These are phyloP conservation scores for Hemithea aestivaria DNA, from an alignment of 2,888 invertebrate genomes.

Conservation along the genomic window DNA sequence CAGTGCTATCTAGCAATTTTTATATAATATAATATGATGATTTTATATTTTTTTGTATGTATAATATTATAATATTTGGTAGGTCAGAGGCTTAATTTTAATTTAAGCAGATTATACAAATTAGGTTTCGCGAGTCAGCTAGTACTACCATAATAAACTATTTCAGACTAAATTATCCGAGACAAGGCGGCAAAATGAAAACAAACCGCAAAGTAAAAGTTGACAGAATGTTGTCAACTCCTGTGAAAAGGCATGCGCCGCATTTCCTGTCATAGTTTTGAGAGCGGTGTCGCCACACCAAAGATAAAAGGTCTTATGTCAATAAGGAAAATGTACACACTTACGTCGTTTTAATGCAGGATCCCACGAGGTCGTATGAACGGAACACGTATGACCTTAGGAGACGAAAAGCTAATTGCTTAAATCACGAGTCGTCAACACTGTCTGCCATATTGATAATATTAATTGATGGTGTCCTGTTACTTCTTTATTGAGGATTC, in stretches of 20 bases:
- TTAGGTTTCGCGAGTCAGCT: too few species aligned
- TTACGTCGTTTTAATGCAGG: conserved; percentile 43
- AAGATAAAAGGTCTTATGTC: conserved; percentile 50
- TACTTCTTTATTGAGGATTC: conserved; percentile 4
- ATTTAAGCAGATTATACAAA: too few species aligned
- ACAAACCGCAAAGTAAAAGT: conserved; percentile 15
- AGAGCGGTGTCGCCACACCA: conserved; percentile 45
- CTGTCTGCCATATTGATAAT: conserved; percentile 34
- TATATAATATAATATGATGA: too few species aligned
- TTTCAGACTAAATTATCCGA: too few species aligned
- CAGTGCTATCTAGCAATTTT: too few species aligned
- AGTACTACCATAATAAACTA: too few species aligned
- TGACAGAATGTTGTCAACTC: conserved; percentile 42
- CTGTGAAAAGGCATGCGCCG: conserved; percentile 67
- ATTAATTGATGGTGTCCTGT: conserved; percentile 30
- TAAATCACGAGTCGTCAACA: conserved; percentile 42
- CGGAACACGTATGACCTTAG: conserved; percentile 67
- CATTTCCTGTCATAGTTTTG: conserved; percentile 71
- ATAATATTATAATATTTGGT: too few species aligned
- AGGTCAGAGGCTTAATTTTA: too few species aligned
- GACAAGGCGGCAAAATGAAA: too few species aligned
- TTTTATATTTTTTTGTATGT: too few species aligned
- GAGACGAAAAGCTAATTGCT: conserved; percentile 67
- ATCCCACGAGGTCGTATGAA: conserved; percentile 55
- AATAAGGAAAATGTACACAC: conserved; percentile 35